These are phyloP conservation scores for Archaeoteleia sp. DNA, from an alignment of 2,888 invertebrate species.

Conservation along the genomic window DNA sequence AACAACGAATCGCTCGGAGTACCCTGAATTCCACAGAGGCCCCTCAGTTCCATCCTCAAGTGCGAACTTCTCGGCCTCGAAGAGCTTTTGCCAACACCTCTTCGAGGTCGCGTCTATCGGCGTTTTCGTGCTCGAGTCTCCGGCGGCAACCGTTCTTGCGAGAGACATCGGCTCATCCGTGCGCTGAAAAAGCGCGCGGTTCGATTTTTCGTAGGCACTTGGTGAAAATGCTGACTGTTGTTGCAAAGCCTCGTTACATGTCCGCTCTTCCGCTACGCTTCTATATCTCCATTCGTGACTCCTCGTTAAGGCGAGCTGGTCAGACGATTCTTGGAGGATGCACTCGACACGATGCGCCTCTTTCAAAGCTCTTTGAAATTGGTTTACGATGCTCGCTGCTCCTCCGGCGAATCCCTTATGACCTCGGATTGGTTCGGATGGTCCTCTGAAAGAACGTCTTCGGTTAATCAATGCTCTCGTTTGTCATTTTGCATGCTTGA, in stretches of 20 bases:
- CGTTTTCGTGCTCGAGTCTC: constrained; percentile 48
- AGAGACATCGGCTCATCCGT: constrained; percentile 55
- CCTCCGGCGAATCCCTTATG: too few relatives aligned
- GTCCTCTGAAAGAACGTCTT: too few relatives aligned
- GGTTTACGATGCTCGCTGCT: too few relatives aligned
- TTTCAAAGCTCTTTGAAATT: too few relatives aligned
- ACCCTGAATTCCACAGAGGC: background rate
- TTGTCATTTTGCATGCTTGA: too few relatives aligned
- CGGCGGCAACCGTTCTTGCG: constrained; percentile 29
- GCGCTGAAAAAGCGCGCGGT: too few relatives aligned
- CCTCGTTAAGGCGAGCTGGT: constrained; percentile 32
- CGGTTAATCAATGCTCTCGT: too few relatives aligned
- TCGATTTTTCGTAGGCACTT: background rate
- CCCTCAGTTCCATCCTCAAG: constrained; percentile 28
- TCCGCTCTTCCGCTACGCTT: constrained; percentile 8
- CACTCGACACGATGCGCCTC: too few relatives aligned
- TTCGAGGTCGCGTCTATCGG: constrained; percentile 38
- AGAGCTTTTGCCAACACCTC: constrained; percentile 20
- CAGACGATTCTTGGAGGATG: background rate
- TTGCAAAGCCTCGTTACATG: background rate
- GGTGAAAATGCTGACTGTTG: background rate
- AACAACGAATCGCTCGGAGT: background rate
- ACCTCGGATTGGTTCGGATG: too few relatives aligned
- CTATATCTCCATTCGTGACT: constrained; percentile 16
- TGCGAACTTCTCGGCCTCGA: background rate